These are phyloP conservation scores for Carollia perspicillata DNA, from an alignment of 2,113 vertebrate genomes.

Conservation along the genomic window DNA sequence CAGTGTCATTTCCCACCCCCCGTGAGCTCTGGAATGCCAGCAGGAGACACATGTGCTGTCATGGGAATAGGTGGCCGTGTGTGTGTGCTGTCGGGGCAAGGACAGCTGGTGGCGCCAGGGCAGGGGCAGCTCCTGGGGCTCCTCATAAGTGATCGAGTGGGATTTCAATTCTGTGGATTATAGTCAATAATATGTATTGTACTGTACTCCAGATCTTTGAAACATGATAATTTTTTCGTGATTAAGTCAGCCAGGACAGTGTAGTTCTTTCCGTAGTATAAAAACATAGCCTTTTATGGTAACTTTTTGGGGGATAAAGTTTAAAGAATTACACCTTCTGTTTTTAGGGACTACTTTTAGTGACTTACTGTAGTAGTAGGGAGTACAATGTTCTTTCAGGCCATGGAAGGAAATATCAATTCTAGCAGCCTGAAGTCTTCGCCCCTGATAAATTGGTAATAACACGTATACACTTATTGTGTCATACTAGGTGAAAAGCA, in stretches of 20 bases:
- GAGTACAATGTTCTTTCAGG: not conserved
- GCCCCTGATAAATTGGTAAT: not conserved
- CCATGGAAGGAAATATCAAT: not conserved
- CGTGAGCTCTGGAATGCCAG: not conserved
- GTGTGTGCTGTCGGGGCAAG: not conserved
- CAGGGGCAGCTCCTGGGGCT: too few species aligned
- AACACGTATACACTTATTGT: not conserved
- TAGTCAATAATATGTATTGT: not conserved
- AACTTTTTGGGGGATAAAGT: not conserved
- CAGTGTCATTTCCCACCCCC: not conserved
- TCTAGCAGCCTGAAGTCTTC: not conserved
- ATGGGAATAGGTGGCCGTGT: accelerated
- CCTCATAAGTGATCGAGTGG: not conserved
- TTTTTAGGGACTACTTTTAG: not conserved
- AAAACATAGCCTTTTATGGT: not conserved
- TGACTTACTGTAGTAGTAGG: not conserved
- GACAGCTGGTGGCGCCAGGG: accelerated
- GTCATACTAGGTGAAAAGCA: not conserved
- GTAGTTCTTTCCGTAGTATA: not conserved
- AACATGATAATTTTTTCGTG: not conserved
- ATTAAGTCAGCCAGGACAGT: not conserved
- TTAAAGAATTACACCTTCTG: not conserved
- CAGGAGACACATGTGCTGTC: accelerated
- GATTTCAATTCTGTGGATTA: not conserved
- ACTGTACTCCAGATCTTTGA: not conserved